A percentile compares a stretch with the other conserved stretches of the same genome.
Conservation (phyloP, 2,888 invertebrate species). For the Caenorhabditis doughertyi region DNA sequence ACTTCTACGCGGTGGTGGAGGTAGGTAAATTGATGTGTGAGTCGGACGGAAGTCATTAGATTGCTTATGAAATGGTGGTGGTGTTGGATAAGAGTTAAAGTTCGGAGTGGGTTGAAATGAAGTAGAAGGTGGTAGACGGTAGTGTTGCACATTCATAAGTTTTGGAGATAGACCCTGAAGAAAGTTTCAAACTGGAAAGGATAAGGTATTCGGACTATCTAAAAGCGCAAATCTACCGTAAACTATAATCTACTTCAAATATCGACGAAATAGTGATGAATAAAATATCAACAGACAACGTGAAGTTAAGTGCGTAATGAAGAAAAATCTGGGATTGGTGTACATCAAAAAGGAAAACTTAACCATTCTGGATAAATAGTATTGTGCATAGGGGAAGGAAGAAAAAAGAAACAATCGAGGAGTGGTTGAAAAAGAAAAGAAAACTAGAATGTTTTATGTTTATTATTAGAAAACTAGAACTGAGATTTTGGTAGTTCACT, state of each 20-base stretch:
- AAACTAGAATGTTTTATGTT: constrained; percentile 10
- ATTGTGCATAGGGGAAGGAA: neutral
- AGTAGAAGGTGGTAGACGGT: constrained; percentile 25
- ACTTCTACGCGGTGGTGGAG: constrained; percentile 30
- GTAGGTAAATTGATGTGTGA: constrained; percentile 38
- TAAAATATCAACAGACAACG: neutral
- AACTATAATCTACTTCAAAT: neutral
- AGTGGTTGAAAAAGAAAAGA: constrained; percentile 1
- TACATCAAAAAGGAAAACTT: neutral
- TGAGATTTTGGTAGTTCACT: constrained; percentile 4
- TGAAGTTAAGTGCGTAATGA: neutral
- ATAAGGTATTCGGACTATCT: neutral
- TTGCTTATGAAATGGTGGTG: constrained; percentile 18
- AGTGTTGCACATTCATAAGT: constrained; percentile 29
- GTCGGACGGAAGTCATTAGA: constrained; percentile 21
- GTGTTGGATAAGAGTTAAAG: constrained; percentile 32
- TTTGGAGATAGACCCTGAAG: constrained; percentile 7
- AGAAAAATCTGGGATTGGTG: neutral
- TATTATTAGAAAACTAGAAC: constrained; percentile 14
- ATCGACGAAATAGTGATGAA: neutral
- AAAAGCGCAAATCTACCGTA: constrained; percentile 21
- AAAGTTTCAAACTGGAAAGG: neutral
- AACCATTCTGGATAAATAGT: constrained; percentile 9
- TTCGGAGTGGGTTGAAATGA: neutral
- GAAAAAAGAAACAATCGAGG: neutral